phyloP scores from a whole-genome alignment of 2,113 vertebrate species.

The Delphinapterus leucas region DNA sequence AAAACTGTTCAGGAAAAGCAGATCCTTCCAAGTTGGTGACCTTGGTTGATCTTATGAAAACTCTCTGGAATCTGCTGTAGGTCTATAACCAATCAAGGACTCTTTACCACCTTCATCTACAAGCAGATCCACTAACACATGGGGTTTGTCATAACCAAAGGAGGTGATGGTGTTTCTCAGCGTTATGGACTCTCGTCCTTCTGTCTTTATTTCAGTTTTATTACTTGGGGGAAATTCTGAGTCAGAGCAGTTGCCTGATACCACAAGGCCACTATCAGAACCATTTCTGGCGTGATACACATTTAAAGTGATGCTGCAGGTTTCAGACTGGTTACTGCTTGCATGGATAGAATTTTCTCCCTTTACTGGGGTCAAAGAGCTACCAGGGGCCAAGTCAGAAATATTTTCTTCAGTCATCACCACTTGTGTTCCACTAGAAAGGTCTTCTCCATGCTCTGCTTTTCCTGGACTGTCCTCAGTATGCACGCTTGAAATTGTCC shows the following conservation, averaged over 20 bases:
- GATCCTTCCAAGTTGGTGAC: not conserved
- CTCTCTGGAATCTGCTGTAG: not conserved
- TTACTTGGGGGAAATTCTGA: not conserved
- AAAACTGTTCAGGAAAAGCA: not conserved
- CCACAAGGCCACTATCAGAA: slow-evolving; percentile 44
- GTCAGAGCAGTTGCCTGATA: not conserved
- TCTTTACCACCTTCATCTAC: slow-evolving; percentile 72
- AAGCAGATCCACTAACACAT: slow-evolving; percentile 72
- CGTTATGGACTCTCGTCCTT: not conserved
- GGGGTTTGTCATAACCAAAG: slow-evolving; percentile 84
- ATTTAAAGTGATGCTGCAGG: slow-evolving; percentile 18
- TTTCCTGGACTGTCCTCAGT: not conserved
- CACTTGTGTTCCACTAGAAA: not conserved
- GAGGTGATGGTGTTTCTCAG: slow-evolving; percentile 54
- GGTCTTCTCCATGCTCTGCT: not conserved
- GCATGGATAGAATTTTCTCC: slow-evolving; percentile 62
- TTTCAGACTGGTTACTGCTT: slow-evolving; percentile 53
- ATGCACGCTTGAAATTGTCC: not conserved
- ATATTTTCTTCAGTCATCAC: not conserved
- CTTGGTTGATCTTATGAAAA: not conserved
- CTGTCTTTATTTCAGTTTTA: not conserved
- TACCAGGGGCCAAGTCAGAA: not conserved
- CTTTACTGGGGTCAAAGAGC: not conserved
- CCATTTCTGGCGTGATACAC: slow-evolving; percentile 51
- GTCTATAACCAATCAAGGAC: slow-evolving; percentile 78